Conservation (phyloP, 2,888 invertebrate genomes). For the Drosophila suboccidentalis region DNA sequence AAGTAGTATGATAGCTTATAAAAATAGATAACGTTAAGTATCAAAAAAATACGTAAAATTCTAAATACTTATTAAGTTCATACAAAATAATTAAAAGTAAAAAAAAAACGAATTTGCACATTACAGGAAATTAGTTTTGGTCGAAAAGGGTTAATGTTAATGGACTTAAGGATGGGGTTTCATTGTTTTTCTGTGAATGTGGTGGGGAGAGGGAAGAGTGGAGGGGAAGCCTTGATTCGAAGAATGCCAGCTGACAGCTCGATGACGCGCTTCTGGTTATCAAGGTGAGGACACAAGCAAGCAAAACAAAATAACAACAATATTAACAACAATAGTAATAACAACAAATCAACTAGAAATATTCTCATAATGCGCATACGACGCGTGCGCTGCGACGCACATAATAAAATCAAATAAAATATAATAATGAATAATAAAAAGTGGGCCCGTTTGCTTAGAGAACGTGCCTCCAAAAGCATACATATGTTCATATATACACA, state of each 20-base stretch:
- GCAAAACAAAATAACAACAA: conserved; percentile 49
- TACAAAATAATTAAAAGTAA: no score
- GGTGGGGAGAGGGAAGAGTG: background rate
- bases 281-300: conserved; percentile 54
- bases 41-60: no score
- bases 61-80: no score
- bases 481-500: background rate
- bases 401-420: conserved; percentile 24
- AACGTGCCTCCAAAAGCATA: conserved; percentile 65
- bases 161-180: background rate
- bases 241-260: conserved; percentile 4
- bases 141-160: background rate
- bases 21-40: no score
- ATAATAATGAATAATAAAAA: conserved; percentile 39
- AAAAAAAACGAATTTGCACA: no score
- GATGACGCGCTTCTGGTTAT: conserved; percentile 54
- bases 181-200: no score
- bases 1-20: no score
- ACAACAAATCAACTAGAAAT: conserved; percentile 25
- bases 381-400: conserved; percentile 39
- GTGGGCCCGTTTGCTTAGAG: conserved; percentile 58
- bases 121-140: no score
- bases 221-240: background rate
- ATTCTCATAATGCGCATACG: conserved; percentile 65
- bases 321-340: conserved; percentile 17